phyloP scores from a whole-genome alignment of 2,113 vertebrate species.

The Phycodurus eques region DNA sequence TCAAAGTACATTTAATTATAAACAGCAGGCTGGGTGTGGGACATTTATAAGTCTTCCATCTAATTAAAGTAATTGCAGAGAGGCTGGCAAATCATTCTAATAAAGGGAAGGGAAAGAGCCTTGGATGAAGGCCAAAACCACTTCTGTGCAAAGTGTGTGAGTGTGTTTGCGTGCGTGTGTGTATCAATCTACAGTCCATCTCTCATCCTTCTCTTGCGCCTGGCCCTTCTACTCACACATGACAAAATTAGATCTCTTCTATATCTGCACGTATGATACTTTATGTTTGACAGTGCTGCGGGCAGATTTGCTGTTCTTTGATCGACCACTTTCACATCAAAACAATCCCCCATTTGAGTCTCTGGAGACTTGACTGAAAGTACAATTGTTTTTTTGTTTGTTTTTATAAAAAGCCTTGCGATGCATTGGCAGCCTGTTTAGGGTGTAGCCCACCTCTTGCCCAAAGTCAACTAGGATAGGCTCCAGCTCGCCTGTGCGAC shows the following conservation, averaged over 20 bases:
- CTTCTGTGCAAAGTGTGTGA: conserved; percentile 6
- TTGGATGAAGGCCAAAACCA: conserved; percentile 41
- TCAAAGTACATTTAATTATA: background rate
- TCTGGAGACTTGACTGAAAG: conserved; percentile 9
- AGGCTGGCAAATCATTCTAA: conserved; percentile 40
- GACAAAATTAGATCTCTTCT: conserved; percentile 12
- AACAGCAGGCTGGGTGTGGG: background rate
- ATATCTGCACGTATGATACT: conserved; percentile 16
- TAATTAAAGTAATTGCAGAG: conserved; percentile 34
- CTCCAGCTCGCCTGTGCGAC: too few relatives aligned
- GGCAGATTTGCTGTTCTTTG: conserved; percentile 30
- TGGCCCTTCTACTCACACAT: background rate
- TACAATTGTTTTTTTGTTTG: background rate
- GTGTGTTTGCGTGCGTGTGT: background rate
- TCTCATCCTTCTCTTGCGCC: background rate
- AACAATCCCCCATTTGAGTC: conserved; percentile 4
- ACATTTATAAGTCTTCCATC: background rate
- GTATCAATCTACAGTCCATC: conserved; percentile 40
- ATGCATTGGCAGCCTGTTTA: too few relatives aligned
- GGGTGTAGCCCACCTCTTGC: too few relatives aligned
- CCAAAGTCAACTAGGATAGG: background rate
- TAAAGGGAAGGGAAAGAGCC: conserved; percentile 31
- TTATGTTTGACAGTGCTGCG: conserved; percentile 11
- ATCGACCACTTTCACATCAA: conserved; percentile 12
- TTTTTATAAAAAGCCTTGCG: too few relatives aligned